A percentile compares a stretch with the other conserved stretches of the same genome.
phyloP scores from a whole-genome alignment of 1,140 invertebrate species.

The Drosophila funebris region DNA sequence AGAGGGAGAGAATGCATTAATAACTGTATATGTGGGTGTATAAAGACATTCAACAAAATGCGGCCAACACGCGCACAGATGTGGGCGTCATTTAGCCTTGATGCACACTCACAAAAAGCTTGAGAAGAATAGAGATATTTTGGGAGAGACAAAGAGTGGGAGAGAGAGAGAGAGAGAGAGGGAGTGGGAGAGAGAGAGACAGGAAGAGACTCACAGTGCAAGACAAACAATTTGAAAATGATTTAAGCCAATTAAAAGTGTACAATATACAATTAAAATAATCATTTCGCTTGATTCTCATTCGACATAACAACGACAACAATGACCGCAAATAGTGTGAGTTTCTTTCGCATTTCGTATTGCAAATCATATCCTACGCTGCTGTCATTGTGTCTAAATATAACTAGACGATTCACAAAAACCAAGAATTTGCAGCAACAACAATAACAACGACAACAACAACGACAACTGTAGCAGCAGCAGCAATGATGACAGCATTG shows the following conservation, averaged over 20 bases:
- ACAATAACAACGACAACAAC: constrained; percentile 11
- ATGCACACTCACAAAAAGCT: constrained; percentile 3
- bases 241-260: constrained; percentile 79
- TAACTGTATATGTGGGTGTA: constrained; percentile 9
- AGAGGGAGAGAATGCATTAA: constrained; percentile 21
- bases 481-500: constrained; percentile 10
- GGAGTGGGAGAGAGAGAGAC: neutral
- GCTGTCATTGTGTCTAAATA: constrained; percentile 71
- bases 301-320: neutral
- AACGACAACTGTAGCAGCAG: neutral
- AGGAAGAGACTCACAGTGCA: constrained; percentile 27
- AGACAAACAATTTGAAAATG: constrained; percentile 77
- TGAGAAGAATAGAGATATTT: neutral
- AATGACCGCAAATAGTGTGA: constrained; percentile 1
- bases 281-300: too few species aligned
- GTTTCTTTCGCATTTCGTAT: constrained; percentile 3
- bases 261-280: constrained; percentile 7
- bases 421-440: constrained; percentile 51
- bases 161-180: neutral
- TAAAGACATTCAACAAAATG: constrained; percentile 72
- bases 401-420: constrained; percentile 53
- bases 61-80: constrained; percentile 62
- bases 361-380: constrained; percentile 58
- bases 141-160: neutral
- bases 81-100: constrained; percentile 73